These are phyloP conservation scores for Gulo gulo DNA, from an alignment of 2,113 vertebrate species.

Conservation along the genomic window DNA sequence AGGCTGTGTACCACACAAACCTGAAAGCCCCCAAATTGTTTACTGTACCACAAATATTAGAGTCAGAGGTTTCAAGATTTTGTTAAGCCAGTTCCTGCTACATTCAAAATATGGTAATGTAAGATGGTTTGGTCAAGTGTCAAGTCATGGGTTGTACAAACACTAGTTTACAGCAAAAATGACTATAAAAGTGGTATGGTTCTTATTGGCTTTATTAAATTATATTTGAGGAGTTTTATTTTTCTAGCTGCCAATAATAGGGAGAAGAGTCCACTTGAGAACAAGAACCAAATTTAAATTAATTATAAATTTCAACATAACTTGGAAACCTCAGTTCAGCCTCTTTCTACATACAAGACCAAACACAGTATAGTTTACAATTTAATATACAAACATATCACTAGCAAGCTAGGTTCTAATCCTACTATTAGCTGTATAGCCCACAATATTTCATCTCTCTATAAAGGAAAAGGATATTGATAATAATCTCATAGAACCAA, in stretches of 20 bases:
- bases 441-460: constrained; percentile 15
- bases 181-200: constrained; percentile 25
- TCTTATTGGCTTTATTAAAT: constrained; percentile 41
- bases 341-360: constrained; percentile 33
- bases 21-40: neutral
- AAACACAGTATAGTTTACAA: constrained; percentile 1
- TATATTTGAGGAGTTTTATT: constrained; percentile 44
- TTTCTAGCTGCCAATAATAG: constrained; percentile 50
- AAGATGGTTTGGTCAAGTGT: constrained; percentile 10
- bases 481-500: neutral
- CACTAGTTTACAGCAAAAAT: constrained; percentile 49
- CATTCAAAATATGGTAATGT: constrained; percentile 32
- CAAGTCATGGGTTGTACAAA: constrained; percentile 51
- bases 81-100: constrained; percentile 26
- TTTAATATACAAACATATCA: constrained; percentile 40
- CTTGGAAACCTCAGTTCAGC: neutral
- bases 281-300: constrained; percentile 58
- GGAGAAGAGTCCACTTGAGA: constrained; percentile 32
- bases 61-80: constrained; percentile 37
- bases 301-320: constrained; percentile 50
- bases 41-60: constrained; percentile 46
- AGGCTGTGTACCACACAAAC: neutral
- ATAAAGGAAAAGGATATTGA: neutral
- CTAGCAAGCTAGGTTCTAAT: neutral
- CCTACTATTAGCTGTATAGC: neutral